phyloP scores from a whole-genome alignment of 2,888 invertebrate genomes.

The Leucania comma region DNA sequence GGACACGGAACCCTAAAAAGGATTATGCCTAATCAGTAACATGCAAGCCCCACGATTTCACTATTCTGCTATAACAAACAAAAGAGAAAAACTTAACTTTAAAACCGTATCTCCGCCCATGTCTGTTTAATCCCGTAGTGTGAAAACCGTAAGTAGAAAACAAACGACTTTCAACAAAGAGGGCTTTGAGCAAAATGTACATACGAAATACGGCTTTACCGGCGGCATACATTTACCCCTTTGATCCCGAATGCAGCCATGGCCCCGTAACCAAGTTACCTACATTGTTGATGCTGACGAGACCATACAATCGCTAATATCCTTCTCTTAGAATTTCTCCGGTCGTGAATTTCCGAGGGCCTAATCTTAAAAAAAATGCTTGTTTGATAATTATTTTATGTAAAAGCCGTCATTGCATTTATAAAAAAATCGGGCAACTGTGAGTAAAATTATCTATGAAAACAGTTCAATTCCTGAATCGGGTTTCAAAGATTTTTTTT shows the following conservation, averaged over 20 bases:
- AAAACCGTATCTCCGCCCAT: neutral
- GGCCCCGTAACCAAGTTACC: constrained; percentile 50
- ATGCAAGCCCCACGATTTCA: neutral
- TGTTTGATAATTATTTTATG: neutral
- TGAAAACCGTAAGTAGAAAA: constrained; percentile 44
- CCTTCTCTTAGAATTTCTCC: constrained; percentile 6
- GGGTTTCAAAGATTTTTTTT: too few relatives aligned
- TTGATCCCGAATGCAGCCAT: constrained; percentile 59
- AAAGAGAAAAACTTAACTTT: neutral
- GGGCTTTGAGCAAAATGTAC: constrained; percentile 39
- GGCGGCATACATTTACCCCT: constrained; percentile 38
- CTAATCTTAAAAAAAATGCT: constrained; percentile 7
- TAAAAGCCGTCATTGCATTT: neutral
- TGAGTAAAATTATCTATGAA: too few relatives aligned
- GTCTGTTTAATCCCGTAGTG: constrained; percentile 29
- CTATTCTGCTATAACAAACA: neutral
- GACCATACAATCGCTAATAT: constrained; percentile 24
- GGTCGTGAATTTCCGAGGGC: constrained; percentile 16
- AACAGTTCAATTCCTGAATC: too few relatives aligned
- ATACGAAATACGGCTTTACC: constrained; percentile 37
- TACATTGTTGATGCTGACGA: constrained; percentile 39
- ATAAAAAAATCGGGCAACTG: too few relatives aligned
- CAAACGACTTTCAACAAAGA: constrained; percentile 40
- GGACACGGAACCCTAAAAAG: too few relatives aligned
- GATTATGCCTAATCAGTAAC: too few relatives aligned